A percentile compares a stretch with the other conserved stretches of the same genome.
phyloP scores from a whole-genome alignment of 2,888 invertebrate genomes.

The Ptychoptera contaminata region DNA sequence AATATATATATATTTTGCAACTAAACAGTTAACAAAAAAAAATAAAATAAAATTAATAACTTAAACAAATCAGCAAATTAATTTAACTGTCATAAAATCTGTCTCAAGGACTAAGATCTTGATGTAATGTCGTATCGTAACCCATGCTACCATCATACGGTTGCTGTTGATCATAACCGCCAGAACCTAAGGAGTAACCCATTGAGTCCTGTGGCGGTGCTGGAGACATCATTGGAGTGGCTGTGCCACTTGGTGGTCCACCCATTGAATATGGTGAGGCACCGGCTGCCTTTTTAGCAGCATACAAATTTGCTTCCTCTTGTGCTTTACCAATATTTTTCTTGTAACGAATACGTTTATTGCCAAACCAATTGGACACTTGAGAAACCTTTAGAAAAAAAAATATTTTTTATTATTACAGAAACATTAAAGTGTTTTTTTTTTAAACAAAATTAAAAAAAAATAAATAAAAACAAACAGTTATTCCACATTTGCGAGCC shows the following conservation, averaged over 20 bases:
- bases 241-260: conserved; percentile 74
- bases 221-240: conserved; percentile 91
- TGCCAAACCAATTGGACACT: conserved; percentile 99
- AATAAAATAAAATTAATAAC: too few relatives aligned
- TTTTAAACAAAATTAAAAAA: conserved; percentile 2
- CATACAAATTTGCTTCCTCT: conserved; percentile 97
- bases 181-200: conserved; percentile 85
- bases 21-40: too few relatives aligned
- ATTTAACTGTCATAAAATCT: conserved; percentile 17
- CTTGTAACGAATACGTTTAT: conserved; percentile 99
- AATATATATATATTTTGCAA: too few relatives aligned
- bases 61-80: too few relatives aligned
- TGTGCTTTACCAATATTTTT: conserved; percentile 99
- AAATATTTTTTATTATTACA: conserved; percentile 1
- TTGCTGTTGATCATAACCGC: conserved; percentile 78
- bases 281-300: conserved; percentile 93
- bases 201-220: conserved; percentile 84
- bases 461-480: conserved; percentile 55
- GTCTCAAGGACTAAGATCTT: conserved; percentile 55
- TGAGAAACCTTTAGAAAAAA: conserved; percentile 32
- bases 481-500: conserved; percentile 97
- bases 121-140: conserved; percentile 78
- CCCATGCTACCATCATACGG: conserved; percentile 81
- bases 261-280: conserved; percentile 80
- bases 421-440: neutral